Evolutionary conservation across 92 coral and sea anemone genomes (phyloP), one percentile per base, ranked within the genome.

Genomic region (Muricea muricata): DNA sequence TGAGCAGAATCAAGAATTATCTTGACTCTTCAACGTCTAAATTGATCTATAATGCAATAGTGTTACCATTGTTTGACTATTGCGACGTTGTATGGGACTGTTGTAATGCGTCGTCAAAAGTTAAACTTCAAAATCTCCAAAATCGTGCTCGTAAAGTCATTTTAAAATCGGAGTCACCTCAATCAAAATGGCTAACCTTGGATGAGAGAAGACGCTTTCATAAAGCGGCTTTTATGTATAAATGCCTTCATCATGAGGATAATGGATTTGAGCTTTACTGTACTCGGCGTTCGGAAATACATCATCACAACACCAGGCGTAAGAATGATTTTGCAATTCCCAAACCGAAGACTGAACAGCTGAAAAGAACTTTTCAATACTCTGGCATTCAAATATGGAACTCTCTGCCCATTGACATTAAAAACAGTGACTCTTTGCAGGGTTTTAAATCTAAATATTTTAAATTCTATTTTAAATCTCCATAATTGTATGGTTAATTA

Each of bases 271-370:
- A 78, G 15, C 28, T 78, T 15, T 10, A 54, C 33, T 41, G 28
- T 15, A 57, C 32, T 35, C 46, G 29, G 26, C 67, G 33, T 23
- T 31, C 33, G 71, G 83, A 6, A 21, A 52, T 52, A 4, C 69
- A 78, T 40, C 23, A 52, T 37, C 52, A 52, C 13, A 77, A 50
- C 30, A 52, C 82, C 24, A 52, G 82, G 17, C 52, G 69, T 15
- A 77, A 55, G 46, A 55, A 52, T 5, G 69, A 77, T 31, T 77
- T 77, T 77, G 37, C 31, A 6, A 6, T 31, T 5, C 69, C 82
- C 15, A 77, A 77, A 48, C 82, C 69, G n/a, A 77, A 18, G 31
- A 77, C 65, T 15, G 52, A 77, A n/a, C 80, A 75, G n/a, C 25
- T 75, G 20, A 75, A 75, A 75, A 32, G 79, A 39, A n/a, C 11